Conservation (phyloP, 2,797 vertebrate genomes). For the Macropodus opercularis region DNA sequence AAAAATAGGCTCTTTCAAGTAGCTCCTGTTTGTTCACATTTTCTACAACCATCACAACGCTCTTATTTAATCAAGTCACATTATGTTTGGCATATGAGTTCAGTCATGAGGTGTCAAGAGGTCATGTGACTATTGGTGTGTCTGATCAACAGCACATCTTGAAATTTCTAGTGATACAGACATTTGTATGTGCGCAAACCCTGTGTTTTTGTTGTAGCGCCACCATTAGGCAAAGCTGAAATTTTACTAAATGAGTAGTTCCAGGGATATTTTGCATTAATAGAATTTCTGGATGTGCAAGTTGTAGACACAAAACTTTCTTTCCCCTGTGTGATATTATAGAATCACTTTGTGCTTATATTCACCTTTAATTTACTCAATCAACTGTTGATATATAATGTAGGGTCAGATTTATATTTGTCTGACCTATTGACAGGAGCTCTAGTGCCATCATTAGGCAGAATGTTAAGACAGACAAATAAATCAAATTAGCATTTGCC, state of each 20-base stretch:
- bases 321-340: not conserved
- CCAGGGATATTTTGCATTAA: too few species aligned
- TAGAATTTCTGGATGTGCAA: not conserved
- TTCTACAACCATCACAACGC: not conserved
- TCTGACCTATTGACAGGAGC: constrained; percentile 9
- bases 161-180: not conserved
- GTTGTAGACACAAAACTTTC: not conserved
- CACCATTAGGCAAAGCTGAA: constrained; percentile 10
- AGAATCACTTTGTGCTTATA: not conserved
- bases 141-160: constrained; percentile 10
- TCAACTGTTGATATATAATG: too few species aligned
- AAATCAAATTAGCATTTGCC: not conserved
- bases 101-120: constrained; percentile 3
- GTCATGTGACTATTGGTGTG: constrained; percentile 6
- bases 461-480: constrained; percentile 1
- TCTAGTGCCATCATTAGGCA: constrained; percentile 17
- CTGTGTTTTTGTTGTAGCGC: constrained; percentile 10
- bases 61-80: not conserved
- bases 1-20: not conserved
- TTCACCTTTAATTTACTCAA: constrained; percentile 1
- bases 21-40: not conserved
- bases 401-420: not conserved
- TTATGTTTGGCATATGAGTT: not conserved
- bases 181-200: not conserved
- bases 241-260: not conserved